phyloP scores from a whole-genome alignment of 2,888 invertebrate genomes.

The Neoitamus cyanurus region DNA sequence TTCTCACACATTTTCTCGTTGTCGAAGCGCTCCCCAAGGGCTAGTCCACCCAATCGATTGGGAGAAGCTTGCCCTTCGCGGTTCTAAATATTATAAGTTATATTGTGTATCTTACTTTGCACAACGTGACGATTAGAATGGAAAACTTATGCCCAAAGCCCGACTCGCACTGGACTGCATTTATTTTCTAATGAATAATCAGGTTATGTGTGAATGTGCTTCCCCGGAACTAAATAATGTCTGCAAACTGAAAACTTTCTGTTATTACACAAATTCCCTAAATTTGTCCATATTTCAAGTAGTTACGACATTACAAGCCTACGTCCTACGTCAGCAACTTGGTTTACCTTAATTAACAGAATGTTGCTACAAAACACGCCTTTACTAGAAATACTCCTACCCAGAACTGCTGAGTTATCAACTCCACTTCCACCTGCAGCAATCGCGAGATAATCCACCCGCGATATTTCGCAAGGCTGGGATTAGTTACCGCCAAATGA shows the following conservation, averaged over 20 bases:
- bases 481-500: not conserved
- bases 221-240: not conserved
- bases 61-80: too few species aligned
- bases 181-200: too few species aligned
- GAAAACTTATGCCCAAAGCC: too few species aligned
- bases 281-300: not conserved
- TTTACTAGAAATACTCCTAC: not conserved
- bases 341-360: not conserved
- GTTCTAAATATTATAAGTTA: too few species aligned
- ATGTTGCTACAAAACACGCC: not conserved
- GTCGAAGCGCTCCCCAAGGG: too few species aligned
- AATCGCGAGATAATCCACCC: not conserved
- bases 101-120: too few species aligned
- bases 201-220: too few species aligned
- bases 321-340: not conserved
- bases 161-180: too few species aligned
- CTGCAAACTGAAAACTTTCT: not conserved
- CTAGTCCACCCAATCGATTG: too few species aligned
- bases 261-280: not conserved
- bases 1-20: too few species aligned
- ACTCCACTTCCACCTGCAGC: not conserved
- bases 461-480: not conserved
- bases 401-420: not conserved
- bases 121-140: too few species aligned
- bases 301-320: not conserved